phyloP scores from a whole-genome alignment of 2,797 vertebrate genomes.

The Poeciliopsis infans region DNA sequence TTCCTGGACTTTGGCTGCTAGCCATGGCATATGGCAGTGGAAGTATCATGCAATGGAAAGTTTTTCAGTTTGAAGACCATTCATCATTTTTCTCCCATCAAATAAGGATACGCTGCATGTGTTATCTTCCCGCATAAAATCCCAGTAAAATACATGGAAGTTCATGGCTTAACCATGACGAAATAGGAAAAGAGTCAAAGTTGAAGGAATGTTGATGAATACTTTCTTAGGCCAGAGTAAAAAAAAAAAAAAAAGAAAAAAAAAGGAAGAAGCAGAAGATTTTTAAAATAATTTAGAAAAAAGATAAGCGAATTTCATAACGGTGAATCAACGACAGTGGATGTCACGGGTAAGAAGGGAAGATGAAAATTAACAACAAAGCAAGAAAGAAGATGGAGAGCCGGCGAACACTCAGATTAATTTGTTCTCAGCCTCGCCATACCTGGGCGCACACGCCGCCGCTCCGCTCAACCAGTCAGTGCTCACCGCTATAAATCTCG shows the following conservation, averaged over 20 bases:
- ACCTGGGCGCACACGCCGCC: constrained; percentile 56
- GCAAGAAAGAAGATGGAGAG: constrained; percentile 41
- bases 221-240: background rate
- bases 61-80: background rate
- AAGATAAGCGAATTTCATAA: constrained; percentile 48
- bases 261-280: background rate
- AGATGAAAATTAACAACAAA: constrained; percentile 36
- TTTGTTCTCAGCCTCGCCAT: constrained; percentile 58
- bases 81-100: background rate
- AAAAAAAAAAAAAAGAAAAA: background rate
- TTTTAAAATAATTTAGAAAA: background rate
- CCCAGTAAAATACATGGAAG: background rate
- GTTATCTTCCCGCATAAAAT: background rate
- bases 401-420: constrained; percentile 51
- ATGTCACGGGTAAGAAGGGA: constrained; percentile 30
- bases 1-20: background rate
- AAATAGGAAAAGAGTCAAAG: background rate
- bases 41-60: background rate
- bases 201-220: no score
- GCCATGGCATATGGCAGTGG: background rate
- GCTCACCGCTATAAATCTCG: constrained; percentile 77
- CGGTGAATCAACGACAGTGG: constrained; percentile 46
- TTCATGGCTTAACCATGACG: background rate
- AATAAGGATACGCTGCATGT: background rate
- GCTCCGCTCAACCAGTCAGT: constrained; percentile 59